Percentiles rank a stretch among this genome's conserved stretches.
These are phyloP conservation scores for Drosophila aff. DNA, from an alignment of 1,140 invertebrate species.

Conservation along the genomic window DNA sequence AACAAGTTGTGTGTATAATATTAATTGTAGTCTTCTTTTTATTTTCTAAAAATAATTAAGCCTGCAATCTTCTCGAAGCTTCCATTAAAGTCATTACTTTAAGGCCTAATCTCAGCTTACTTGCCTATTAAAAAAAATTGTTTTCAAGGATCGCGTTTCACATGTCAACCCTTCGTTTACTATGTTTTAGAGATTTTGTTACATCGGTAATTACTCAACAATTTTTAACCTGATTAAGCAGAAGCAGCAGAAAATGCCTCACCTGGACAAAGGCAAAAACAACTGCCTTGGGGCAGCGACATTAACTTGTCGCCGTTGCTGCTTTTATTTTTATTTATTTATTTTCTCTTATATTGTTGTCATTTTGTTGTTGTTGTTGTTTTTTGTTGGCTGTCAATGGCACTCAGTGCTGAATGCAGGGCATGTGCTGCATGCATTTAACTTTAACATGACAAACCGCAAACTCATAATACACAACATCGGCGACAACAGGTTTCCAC, in stretches of 20 bases:
- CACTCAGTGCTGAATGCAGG: constrained; percentile 78
- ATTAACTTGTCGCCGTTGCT: constrained; percentile 45
- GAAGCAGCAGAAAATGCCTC: constrained; percentile 49
- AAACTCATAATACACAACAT: constrained; percentile 82
- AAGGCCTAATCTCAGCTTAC: constrained; percentile 5
- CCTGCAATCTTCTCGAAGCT: background rate
- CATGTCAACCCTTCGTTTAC: constrained; percentile 40
- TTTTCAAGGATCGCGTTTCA: constrained; percentile 35
- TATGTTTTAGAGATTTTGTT: constrained; percentile 55
- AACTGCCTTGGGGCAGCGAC: constrained; percentile 43
- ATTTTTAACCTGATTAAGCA: constrained; percentile 76
- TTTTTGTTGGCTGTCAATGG: constrained; percentile 70
- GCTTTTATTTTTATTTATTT: constrained; percentile 19
- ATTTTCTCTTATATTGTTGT: constrained; percentile 21
- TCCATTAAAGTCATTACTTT: background rate
- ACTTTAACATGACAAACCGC: constrained; percentile 83
- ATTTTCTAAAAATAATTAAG: background rate
- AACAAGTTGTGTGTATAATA: too few relatives aligned
- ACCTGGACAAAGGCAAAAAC: constrained; percentile 50
- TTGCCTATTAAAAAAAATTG: constrained; percentile 18
- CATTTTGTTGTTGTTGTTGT: constrained; percentile 25
- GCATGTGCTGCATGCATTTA: constrained; percentile 83
- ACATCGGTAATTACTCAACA: constrained; percentile 66
- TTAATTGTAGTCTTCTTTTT: background rate
- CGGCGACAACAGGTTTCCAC: constrained; percentile 78